These are phyloP conservation scores for Littorina saxatilis DNA, from an alignment of 1,140 invertebrate species.

Conservation along the genomic window DNA sequence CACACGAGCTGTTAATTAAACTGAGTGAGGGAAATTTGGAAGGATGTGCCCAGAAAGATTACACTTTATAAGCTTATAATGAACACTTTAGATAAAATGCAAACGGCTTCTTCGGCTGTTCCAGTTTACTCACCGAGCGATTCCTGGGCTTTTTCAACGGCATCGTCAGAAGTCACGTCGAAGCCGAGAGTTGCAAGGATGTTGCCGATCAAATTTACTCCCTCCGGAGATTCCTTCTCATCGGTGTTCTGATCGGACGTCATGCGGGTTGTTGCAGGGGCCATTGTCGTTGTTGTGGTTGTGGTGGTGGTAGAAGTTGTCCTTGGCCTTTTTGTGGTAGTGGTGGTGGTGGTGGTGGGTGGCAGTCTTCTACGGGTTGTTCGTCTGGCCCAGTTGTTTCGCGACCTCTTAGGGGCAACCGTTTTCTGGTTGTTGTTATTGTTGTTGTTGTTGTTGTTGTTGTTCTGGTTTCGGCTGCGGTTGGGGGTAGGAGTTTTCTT, in stretches of 20 bases:
- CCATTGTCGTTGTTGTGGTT: neutral
- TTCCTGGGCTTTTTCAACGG: neutral
- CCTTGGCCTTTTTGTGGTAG: neutral
- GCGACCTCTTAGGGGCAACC: neutral
- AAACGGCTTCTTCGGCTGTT: neutral
- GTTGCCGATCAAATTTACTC: neutral
- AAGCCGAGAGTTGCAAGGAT: neutral
- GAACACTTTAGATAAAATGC: no score
- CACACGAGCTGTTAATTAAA: no score
- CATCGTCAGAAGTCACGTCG: neutral
- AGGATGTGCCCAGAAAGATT: no score
- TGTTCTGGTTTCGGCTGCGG: neutral
- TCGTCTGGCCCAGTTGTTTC: neutral
- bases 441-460: neutral
- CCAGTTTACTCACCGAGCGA: neutral
- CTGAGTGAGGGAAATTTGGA: no score
- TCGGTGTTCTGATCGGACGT: neutral
- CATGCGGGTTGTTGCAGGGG: neutral
- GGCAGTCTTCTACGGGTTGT: neutral
- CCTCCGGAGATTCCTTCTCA: neutral
- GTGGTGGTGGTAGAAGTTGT: neutral
- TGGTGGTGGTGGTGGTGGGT: constrained; percentile 8
- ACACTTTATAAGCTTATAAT: no score
- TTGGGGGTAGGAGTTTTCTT: no score
- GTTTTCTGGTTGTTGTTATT: neutral